These are phyloP conservation scores for Xenops minutus DNA, from an alignment of 2,797 vertebrate species.

Conservation along the genomic window DNA sequence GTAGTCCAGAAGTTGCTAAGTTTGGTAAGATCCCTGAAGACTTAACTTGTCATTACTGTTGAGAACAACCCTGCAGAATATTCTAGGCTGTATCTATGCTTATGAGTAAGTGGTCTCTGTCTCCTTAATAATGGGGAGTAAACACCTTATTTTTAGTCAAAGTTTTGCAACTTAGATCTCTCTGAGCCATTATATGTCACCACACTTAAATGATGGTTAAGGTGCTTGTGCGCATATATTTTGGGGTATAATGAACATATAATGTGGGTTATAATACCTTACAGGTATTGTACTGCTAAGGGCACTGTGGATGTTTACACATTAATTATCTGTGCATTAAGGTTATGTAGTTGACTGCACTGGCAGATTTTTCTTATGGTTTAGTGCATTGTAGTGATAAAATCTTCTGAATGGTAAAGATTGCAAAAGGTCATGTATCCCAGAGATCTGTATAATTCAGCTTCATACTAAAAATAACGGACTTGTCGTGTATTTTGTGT, in stretches of 20 bases:
- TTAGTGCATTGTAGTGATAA: background rate
- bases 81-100: background rate
- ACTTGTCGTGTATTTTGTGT: background rate
- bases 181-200: background rate
- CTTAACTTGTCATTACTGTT: background rate
- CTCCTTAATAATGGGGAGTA: background rate
- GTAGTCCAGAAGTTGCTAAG: background rate
- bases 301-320: background rate
- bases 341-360: background rate
- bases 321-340: background rate
- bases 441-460: background rate
- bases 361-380: background rate
- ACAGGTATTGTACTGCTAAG: background rate
- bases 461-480: background rate
- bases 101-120: background rate
- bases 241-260: background rate
- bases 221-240: background rate
- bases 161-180: background rate
- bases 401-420: background rate
- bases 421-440: accelerated
- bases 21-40: background rate
- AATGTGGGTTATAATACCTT: background rate
- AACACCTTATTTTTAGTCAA: background rate
- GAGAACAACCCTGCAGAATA: background rate
- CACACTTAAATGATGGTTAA: background rate